phyloP scores from a whole-genome alignment of 2,888 invertebrate genomes.

The Ptilodon capucinus region DNA sequence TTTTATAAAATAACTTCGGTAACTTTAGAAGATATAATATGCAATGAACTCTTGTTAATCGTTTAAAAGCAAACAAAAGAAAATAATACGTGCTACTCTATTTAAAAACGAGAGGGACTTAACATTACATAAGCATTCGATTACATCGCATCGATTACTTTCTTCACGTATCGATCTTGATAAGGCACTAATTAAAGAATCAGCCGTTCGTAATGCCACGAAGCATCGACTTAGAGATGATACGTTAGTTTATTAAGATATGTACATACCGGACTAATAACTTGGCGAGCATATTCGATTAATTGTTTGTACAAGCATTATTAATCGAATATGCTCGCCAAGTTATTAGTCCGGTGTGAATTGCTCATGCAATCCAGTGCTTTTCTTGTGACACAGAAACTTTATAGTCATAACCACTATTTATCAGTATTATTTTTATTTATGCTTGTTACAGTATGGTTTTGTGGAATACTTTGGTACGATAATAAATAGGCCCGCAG shows the following conservation, averaged over 20 bases:
- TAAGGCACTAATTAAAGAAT: constrained; percentile 69
- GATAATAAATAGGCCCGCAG: too few species aligned
- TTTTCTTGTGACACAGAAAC: too few species aligned
- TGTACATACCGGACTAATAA: not conserved
- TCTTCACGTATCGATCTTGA: constrained; percentile 62
- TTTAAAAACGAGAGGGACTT: constrained; percentile 46
- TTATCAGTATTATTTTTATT: too few species aligned
- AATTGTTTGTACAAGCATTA: not conserved
- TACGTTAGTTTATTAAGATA: constrained; percentile 56
- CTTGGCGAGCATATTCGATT: not conserved
- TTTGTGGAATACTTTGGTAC: too few species aligned
- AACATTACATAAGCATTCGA: constrained; percentile 59
- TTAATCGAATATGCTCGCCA: not conserved
- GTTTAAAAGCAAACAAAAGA: constrained; percentile 1
- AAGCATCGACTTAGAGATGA: constrained; percentile 50
- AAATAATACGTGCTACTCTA: constrained; percentile 33
- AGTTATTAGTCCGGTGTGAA: not conserved
- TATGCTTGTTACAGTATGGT: too few species aligned
- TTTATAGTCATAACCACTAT: too few species aligned
- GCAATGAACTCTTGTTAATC: too few species aligned
- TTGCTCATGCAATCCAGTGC: too few species aligned
- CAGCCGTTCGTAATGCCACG: constrained; percentile 38
- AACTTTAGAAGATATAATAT: too few species aligned
- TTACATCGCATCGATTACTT: constrained; percentile 60
- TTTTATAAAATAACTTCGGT: too few species aligned